Conservation (phyloP, 2,113 vertebrate species). For the Phaetusa simplex region DNA sequence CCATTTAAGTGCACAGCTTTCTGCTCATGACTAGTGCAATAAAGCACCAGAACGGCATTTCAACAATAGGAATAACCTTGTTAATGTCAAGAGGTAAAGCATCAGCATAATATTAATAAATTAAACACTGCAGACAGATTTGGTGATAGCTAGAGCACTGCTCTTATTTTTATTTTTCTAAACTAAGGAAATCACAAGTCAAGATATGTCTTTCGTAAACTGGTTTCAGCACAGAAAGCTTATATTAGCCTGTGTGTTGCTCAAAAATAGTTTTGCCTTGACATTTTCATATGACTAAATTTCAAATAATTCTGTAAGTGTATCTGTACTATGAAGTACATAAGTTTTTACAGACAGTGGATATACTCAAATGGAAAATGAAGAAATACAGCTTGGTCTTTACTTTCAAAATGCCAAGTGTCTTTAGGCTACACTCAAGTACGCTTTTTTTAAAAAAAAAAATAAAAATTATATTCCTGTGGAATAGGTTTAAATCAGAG, state of each 20-base stretch:
- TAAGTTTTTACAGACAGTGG: background rate
- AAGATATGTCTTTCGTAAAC: background rate
- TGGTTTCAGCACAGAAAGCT: background rate
- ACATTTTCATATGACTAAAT: background rate
- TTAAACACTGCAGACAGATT: background rate
- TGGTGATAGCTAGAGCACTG: constrained; percentile 4
- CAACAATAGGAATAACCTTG: background rate
- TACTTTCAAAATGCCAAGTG: background rate
- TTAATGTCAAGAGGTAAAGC: background rate
- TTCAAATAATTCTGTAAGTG: background rate
- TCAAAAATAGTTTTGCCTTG: background rate
- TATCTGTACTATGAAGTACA: background rate
- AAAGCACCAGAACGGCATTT: background rate
- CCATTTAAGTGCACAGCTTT: background rate
- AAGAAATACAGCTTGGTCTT: background rate
- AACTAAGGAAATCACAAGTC: background rate
- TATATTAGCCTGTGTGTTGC: background rate
- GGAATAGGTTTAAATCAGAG: background rate
- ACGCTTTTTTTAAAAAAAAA: accelerated
- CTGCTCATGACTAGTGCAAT: background rate
- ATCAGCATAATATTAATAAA: background rate
- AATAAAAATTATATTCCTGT: background rate
- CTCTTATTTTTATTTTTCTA: constrained; percentile 21
- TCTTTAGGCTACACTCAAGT: background rate
- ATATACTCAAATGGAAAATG: background rate